Conservation (phyloP, 2,113 vertebrate genomes). For the Gallinago jamesoni region DNA sequence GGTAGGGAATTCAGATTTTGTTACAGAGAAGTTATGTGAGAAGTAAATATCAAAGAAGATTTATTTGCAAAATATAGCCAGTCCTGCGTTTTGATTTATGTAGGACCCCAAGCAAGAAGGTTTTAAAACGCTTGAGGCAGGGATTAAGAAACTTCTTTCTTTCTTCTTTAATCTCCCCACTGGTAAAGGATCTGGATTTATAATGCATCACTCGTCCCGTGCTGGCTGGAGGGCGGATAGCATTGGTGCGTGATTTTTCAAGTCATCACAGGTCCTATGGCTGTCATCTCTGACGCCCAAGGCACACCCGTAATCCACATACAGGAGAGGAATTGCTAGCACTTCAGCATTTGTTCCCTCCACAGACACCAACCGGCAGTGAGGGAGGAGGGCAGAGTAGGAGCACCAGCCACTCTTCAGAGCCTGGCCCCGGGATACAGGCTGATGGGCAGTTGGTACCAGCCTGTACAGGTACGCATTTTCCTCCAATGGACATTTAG, state of each 20-base stretch:
- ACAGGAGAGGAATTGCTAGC: not conserved
- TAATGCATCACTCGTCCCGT: conserved; percentile 28
- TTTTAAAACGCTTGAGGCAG: conserved; percentile 30
- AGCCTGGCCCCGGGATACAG: not conserved
- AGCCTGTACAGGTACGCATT: rapidly evolving
- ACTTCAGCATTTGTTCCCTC: not conserved
- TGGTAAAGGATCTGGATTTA: conserved; percentile 50
- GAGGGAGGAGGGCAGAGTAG: not conserved
- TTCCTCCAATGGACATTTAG: not conserved
- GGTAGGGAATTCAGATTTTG: conserved; percentile 5
- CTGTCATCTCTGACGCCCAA: not conserved
- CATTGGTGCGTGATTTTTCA: conserved; percentile 30
- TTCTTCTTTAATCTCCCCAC: conserved; percentile 44
- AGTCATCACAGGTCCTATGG: not conserved
- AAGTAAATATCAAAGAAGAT: conserved; percentile 36
- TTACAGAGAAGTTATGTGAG: conserved; percentile 29
- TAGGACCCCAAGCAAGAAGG: conserved; percentile 3
- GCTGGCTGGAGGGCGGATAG: conserved; percentile 44
- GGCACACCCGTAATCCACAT: not conserved
- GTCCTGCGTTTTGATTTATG: conserved; percentile 46
- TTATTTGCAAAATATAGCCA: conserved; percentile 32
- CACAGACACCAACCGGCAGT: not conserved
- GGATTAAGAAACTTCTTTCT: conserved; percentile 49
- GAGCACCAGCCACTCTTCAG: not conserved
- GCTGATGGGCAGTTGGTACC: not conserved